These are phyloP conservation scores for Copsychus sechellarum DNA, from an alignment of 2,113 vertebrate genomes.

Conservation along the genomic window DNA sequence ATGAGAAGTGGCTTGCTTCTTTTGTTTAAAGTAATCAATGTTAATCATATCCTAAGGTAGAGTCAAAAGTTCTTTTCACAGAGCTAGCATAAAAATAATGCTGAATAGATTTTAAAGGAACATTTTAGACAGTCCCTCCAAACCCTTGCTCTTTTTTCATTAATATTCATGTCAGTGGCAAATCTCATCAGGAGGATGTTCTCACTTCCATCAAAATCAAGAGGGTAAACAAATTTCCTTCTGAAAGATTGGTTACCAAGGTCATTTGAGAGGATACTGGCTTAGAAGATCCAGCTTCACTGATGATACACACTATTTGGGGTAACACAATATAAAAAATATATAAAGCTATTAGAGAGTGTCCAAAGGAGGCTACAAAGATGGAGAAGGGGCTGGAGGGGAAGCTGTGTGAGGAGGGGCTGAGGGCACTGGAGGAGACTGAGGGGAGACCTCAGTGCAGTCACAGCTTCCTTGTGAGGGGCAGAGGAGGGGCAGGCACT, in stretches of 20 bases:
- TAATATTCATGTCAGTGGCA: neutral
- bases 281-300: neutral
- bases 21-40: neutral
- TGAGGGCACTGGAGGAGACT: neutral
- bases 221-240: neutral
- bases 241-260: neutral
- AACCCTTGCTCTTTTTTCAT: neutral
- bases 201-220: neutral
- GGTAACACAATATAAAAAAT: neutral
- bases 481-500: neutral
- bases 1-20: neutral
- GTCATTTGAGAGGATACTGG: neutral
- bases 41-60: neutral
- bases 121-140: neutral
- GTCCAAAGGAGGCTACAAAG: neutral
- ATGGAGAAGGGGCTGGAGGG: neutral
- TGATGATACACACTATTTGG: neutral
- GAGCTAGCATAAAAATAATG: neutral
- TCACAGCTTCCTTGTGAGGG: accelerated
- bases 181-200: neutral
- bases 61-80: neutral
- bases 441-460: neutral
- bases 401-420: accelerated
- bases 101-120: neutral
- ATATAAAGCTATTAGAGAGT: neutral